Base-by-base conservation (phyloP, 2,113 vertebrate genomes). In the Vulpes ferrilata region DNA sequence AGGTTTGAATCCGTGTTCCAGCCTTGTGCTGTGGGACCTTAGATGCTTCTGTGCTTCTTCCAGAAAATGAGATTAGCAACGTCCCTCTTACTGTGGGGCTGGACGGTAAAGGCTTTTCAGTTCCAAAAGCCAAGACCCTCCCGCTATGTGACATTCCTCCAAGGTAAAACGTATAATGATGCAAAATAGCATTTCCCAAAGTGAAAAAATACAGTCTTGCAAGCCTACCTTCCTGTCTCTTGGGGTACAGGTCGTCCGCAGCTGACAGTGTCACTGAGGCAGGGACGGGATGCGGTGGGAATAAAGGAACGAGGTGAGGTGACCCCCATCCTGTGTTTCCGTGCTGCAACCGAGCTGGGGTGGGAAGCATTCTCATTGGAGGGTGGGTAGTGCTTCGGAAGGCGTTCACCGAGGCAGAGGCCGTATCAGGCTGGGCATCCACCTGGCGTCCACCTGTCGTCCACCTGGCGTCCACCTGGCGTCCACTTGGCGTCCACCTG, bases 241-340 rank as follows among this genome's bases (percentile, higher is more conserved):
- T 67, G 62, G 51, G 27, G 17, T 67, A 62, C 11, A 3, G 11
- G 32, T 27, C 0, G 53, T 19, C n/a, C 60, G 3, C 2, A 27
- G 19, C 15, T 7, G 51, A 71, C 13, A 17, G 7, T 57, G 12
- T 83, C 35, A 27, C 27, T 11, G 23, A 59, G 38, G 80, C 11
- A 2, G 1, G 3, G 35, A 60, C 5, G 9, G 19, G 8, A 35
- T 43, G 12, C 1, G 7, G 5, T 13, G 4, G 3, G 17, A 23
- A 35, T 12, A 69, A 30, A n/a, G 15, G 3, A 89, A 17, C 10
- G 43, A 53, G 10, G 2, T 15, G 1, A 3, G 15, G 19, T 88
- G 79, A 73, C 23, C 48, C 73, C 51, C 32, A 79, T 1, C 73
- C 67, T 80, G 19, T 19, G 80, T n/a, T 69, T 88, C 43, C 51